A percentile compares a stretch with the other conserved stretches of the same genome.
Evolutionary conservation across 2,113 vertebrate genomes (phyloP).

Genomic region (Probosciger aterrimus): DNA sequence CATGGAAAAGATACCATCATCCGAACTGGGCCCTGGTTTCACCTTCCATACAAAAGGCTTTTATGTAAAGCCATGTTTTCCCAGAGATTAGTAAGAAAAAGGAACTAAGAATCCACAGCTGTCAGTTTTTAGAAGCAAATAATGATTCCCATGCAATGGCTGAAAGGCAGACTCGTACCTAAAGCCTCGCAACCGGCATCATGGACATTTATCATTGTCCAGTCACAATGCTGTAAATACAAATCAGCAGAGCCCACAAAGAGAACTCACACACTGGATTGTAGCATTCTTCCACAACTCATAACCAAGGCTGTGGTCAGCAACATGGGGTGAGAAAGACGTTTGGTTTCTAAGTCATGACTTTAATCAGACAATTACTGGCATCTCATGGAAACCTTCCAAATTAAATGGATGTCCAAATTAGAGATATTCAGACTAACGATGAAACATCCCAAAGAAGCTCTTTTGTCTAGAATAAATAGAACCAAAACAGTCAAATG

Average conservation of each 20-base stretch:
- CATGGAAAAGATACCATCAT: not conserved
- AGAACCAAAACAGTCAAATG: not conserved
- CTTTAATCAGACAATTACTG: not conserved
- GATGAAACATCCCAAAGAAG: not conserved
- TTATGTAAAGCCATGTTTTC: not conserved
- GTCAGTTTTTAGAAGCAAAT: constrained; percentile 16
- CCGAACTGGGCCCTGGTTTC: not conserved
- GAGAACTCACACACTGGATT: not conserved
- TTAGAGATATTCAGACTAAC: constrained; percentile 5
- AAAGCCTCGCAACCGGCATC: not conserved
- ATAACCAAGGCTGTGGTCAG: constrained; percentile 1
- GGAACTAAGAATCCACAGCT: not conserved
- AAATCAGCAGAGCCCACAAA: not conserved
- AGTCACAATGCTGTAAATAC: constrained; percentile 10
- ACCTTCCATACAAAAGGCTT: not conserved
- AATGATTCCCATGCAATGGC: not conserved
- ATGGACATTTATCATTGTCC: not conserved
- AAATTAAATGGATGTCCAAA: constrained; percentile 25
- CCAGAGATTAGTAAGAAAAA: not conserved
- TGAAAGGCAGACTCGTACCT: constrained; percentile 31
- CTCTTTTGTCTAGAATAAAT: constrained; percentile 30
- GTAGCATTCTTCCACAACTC: constrained; percentile 46
- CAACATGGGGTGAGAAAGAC: not conserved
- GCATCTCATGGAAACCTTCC: not conserved
- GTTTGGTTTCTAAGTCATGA: constrained; percentile 11